phyloP scores from a whole-genome alignment of 2,797 vertebrate genomes.

The Rachycentron canadum region DNA sequence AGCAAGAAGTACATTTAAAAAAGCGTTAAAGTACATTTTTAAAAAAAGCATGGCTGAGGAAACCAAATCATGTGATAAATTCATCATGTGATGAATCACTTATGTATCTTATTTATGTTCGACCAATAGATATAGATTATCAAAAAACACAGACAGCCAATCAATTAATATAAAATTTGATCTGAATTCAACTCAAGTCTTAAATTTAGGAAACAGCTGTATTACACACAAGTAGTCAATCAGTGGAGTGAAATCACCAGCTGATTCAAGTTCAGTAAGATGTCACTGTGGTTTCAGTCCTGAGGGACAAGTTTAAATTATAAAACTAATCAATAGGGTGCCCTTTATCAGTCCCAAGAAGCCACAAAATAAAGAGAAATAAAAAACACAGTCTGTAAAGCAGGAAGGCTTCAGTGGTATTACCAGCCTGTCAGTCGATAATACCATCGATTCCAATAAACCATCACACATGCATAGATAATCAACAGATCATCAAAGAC shows the following conservation, averaged over 20 bases:
- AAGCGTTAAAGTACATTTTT: too few species aligned
- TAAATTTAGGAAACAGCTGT: not conserved
- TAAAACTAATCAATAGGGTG: slow-evolving; percentile 1
- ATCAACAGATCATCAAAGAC: not conserved
- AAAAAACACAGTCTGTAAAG: not conserved
- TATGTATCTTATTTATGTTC: too few species aligned
- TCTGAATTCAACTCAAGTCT: not conserved
- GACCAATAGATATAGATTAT: slow-evolving; percentile 9
- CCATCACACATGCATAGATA: not conserved
- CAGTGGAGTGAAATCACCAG: slow-evolving; percentile 7
- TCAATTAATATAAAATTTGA: not conserved
- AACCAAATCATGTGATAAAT: slow-evolving; percentile 30
- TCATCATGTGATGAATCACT: slow-evolving; percentile 26
- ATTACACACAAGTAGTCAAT: not conserved
- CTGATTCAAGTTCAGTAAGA: not conserved
- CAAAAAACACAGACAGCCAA: not conserved
- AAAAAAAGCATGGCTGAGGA: slow-evolving; percentile 6
- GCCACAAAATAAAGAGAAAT: not conserved
- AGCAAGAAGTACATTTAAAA: not conserved
- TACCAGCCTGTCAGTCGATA: too few species aligned
- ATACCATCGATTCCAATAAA: not conserved
- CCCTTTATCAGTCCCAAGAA: not conserved
- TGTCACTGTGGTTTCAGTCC: not conserved
- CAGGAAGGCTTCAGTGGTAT: not conserved
- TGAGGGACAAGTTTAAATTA: not conserved